Conservation (phyloP, 2,888 invertebrate species). For the Tanytarsus gracilentus region DNA sequence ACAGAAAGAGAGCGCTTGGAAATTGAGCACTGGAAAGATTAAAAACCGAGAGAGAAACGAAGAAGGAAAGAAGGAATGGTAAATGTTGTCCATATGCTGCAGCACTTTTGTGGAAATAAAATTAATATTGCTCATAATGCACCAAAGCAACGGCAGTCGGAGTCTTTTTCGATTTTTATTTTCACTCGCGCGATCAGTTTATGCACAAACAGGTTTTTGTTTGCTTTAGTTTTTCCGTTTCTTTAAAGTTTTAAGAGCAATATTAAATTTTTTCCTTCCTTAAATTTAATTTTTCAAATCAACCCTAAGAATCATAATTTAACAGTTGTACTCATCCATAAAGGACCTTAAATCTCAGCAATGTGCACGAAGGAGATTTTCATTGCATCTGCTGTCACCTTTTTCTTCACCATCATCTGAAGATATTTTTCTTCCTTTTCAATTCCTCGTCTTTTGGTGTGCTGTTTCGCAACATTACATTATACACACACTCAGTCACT, state of each 20-base stretch:
- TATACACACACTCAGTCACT: background rate
- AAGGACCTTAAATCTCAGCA: background rate
- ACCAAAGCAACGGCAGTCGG: background rate
- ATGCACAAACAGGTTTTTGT: slow-evolving; percentile 28
- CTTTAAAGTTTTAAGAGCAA: background rate
- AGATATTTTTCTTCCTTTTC: background rate
- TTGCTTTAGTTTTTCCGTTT: background rate
- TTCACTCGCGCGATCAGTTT: slow-evolving; percentile 11
- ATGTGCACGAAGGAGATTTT: background rate
- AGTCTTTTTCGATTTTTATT: background rate
- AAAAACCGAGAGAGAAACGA: background rate
- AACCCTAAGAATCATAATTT: background rate
- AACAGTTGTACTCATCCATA: background rate
- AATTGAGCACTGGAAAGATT: background rate
- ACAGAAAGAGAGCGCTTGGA: background rate
- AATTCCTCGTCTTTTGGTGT: background rate
- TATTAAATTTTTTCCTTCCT: background rate
- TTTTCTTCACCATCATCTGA: background rate
- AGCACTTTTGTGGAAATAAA: slow-evolving; percentile 4
- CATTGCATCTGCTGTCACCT: slow-evolving; percentile 26
- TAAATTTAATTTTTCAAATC: background rate
- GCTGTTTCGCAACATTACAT: slow-evolving; percentile 15
- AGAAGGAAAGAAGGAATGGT: slow-evolving; percentile 7
- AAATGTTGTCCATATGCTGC: background rate
- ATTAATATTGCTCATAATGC: slow-evolving; percentile 24